Conservation (phyloP, 2,113 vertebrate species). For the Sylvia atricapilla region DNA sequence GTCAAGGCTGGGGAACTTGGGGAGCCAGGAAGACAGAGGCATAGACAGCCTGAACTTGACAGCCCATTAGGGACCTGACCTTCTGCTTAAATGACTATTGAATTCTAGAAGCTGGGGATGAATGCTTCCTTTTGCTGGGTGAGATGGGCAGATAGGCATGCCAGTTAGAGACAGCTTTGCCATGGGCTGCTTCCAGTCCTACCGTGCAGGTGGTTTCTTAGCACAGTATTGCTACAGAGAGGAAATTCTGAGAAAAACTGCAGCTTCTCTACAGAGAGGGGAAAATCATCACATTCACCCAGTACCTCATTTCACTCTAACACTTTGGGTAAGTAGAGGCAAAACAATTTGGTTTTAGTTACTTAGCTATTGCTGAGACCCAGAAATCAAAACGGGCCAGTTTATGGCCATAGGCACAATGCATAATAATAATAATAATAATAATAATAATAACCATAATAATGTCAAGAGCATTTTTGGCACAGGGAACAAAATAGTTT, state of each 20-base stretch:
- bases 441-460: not conserved
- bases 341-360: not conserved
- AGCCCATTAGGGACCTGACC: slow-evolving; percentile 53
- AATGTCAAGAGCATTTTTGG: fast-evolving
- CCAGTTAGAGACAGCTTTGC: not conserved
- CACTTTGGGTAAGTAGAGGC: not conserved
- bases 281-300: fast-evolving
- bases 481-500: not conserved
- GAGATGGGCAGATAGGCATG: not conserved
- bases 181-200: not conserved
- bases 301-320: not conserved
- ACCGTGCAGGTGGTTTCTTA: not conserved
- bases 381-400: not conserved
- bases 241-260: not conserved
- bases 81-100: slow-evolving; percentile 42
- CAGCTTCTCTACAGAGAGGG: not conserved
- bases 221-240: not conserved
- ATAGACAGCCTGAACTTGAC: slow-evolving; percentile 30
- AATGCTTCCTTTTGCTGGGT: slow-evolving; percentile 37
- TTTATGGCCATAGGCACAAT: not conserved
- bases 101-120: slow-evolving; percentile 18
- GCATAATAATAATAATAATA: no score
- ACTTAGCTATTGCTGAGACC: not conserved
- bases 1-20: slow-evolving; percentile 14
- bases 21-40: not conserved